These are phyloP conservation scores for Harpalus rufipes DNA, from an alignment of 2,888 invertebrate species.

Conservation along the genomic window DNA sequence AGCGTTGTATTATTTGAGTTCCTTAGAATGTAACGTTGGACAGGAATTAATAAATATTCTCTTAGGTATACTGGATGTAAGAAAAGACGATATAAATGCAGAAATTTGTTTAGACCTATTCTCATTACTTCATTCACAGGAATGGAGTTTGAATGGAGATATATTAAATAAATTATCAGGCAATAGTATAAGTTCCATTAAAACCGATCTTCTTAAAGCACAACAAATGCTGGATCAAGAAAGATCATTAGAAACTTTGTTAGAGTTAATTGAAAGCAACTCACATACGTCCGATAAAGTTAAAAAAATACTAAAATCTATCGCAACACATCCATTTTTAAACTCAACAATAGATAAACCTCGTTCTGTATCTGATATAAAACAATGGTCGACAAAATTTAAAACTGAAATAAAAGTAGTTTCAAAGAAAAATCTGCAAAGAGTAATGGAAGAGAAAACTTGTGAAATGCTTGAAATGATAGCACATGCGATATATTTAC, in stretches of 20 bases:
- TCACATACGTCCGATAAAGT: slow-evolving; percentile 66
- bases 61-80: slow-evolving; percentile 57
- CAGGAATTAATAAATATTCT: slow-evolving; percentile 55
- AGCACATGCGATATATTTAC: slow-evolving; percentile 68
- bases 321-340: slow-evolving; percentile 36
- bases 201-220: slow-evolving; percentile 45
- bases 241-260: slow-evolving; percentile 61
- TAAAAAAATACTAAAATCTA: slow-evolving; percentile 30
- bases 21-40: slow-evolving; percentile 67
- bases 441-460: slow-evolving; percentile 17
- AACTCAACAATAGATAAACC: background rate
- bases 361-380: slow-evolving; percentile 38
- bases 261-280: slow-evolving; percentile 67
- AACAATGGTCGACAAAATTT: slow-evolving; percentile 15
- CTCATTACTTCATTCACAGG: slow-evolving; percentile 65
- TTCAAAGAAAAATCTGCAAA: slow-evolving; percentile 16
- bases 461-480: slow-evolving; percentile 67
- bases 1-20: slow-evolving; percentile 68
- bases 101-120: slow-evolving; percentile 62
- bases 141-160: slow-evolving; percentile 66
- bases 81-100: slow-evolving; percentile 50
- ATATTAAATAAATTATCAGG: slow-evolving; percentile 56
- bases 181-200: slow-evolving; percentile 54
- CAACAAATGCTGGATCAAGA: slow-evolving; percentile 56
- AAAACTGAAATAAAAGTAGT: background rate